phyloP scores from a whole-genome alignment of 1,140 invertebrate genomes.

The Spodoptera frugiperda region DNA sequence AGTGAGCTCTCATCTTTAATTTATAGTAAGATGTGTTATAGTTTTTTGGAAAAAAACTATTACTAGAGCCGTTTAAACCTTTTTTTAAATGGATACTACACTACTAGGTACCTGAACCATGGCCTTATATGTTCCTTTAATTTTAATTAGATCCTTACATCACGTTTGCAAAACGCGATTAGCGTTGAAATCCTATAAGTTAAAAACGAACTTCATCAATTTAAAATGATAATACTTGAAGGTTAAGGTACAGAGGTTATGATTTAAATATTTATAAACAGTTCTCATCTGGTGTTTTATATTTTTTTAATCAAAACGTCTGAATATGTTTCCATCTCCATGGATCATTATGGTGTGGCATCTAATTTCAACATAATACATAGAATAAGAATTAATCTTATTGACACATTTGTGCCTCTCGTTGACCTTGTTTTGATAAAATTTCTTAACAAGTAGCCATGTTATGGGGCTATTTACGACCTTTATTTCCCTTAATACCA shows the following conservation, averaged over 20 bases:
- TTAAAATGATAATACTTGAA: background rate
- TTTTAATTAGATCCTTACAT: too few relatives aligned
- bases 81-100: too few relatives aligned
- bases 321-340: constrained; percentile 14
- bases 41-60: too few relatives aligned
- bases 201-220: too few relatives aligned
- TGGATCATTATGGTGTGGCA: constrained; percentile 17
- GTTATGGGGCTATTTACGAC: background rate
- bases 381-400: constrained; percentile 24
- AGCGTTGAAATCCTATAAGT: too few relatives aligned
- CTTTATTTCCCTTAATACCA: constrained; percentile 18
- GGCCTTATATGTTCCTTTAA: too few relatives aligned
- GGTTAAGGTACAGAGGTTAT: background rate
- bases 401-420: constrained; percentile 21
- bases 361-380: constrained; percentile 11
- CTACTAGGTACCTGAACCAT: too few relatives aligned
- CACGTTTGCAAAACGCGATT: too few relatives aligned
- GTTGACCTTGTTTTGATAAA: constrained; percentile 34
- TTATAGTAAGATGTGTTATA: too few relatives aligned
- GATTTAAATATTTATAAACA: background rate
- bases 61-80: too few relatives aligned
- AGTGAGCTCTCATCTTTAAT: too few relatives aligned
- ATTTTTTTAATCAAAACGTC: constrained; percentile 28
- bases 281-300: background rate
- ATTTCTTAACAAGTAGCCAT: constrained; percentile 31